Evolutionary conservation across 2,888 invertebrate species (phyloP), one percentile per base, ranked within the genome.

Genomic region (Chrysolina americana): DNA sequence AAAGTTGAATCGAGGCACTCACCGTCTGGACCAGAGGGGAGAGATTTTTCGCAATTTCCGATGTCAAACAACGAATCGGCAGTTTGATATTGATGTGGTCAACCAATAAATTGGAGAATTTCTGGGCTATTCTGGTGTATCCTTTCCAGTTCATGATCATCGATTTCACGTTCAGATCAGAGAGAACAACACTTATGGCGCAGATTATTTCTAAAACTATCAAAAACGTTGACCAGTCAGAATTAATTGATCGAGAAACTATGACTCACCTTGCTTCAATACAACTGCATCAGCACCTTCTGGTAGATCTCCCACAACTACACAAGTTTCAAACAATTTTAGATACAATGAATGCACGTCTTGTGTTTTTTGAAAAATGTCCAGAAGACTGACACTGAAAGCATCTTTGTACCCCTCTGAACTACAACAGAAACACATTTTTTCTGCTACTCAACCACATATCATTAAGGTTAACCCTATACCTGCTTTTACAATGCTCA

Each of bases 121-220:
- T 90, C 59, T 90, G 89, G 83, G 89, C 89, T 28, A 91, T 84
- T 41, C 84, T 79, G 6, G 87, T 87, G 78, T 87, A 90, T 0
- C 88, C 89, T 79, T 91, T 91, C 91, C 91, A 91, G 78, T 90
- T 90, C 66, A 90, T 90, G 0, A 89, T 89, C 89, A 90, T 89
- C 0, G 90, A 89, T 81, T 90, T 91, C 0, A 90, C 86, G 83
- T 91, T 91, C 64, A 91, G 83, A 2, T 85, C 85, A 63, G 89
- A 88, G 1, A 90, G 88, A 48, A 89, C 84, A 78, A 89, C 87
- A 6, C 90, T 90, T 56, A 91, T 89, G 76, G 87, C 85, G 71
- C 89, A 83, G 76, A 91, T 88, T 23, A 89, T 87, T 56, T 89
- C 85, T 76, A 91, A 81, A 74, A 89, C 91, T 91, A 59, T n/a